phyloP scores from a whole-genome alignment of 2,888 invertebrate species.

The Trachelus iudaicus region DNA sequence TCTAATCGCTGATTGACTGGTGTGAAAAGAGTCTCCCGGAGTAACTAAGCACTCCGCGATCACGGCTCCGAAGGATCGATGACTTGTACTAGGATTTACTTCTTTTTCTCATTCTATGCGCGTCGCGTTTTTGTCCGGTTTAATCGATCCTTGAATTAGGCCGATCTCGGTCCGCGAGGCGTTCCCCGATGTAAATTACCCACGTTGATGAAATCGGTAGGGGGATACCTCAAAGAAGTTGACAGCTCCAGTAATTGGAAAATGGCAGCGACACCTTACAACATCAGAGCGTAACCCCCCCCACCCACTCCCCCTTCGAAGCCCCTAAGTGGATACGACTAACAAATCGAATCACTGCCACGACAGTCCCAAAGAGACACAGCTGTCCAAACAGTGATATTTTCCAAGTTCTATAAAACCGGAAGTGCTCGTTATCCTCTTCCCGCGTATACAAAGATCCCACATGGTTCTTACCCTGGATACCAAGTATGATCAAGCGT shows the following conservation, averaged over 20 bases:
- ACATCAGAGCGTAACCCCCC: neutral
- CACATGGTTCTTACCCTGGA: neutral
- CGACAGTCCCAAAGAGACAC: neutral
- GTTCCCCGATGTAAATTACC: neutral
- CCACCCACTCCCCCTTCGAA: neutral
- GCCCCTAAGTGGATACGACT: neutral
- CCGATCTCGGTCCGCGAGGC: neutral
- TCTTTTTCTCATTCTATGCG: neutral
- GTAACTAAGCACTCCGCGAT: neutral
- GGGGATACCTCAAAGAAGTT: neutral
- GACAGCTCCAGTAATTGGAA: neutral
- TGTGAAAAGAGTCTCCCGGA: slow-evolving; percentile 31
- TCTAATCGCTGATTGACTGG: slow-evolving; percentile 40
- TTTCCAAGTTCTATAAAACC: neutral
- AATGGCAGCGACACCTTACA: neutral
- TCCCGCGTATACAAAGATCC: neutral
- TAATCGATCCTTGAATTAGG: neutral
- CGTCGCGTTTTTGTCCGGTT: neutral
- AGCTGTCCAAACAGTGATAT: neutral
- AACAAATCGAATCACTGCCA: neutral
- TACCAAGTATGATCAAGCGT: neutral
- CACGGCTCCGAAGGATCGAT: neutral
- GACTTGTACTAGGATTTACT: neutral
- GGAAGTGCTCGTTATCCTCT: neutral
- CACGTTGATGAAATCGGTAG: neutral